Evolutionary conservation across 2,113 vertebrate species (phyloP), one percentile per base, ranked within the genome.

Genomic region (Charadrius vociferus): DNA sequence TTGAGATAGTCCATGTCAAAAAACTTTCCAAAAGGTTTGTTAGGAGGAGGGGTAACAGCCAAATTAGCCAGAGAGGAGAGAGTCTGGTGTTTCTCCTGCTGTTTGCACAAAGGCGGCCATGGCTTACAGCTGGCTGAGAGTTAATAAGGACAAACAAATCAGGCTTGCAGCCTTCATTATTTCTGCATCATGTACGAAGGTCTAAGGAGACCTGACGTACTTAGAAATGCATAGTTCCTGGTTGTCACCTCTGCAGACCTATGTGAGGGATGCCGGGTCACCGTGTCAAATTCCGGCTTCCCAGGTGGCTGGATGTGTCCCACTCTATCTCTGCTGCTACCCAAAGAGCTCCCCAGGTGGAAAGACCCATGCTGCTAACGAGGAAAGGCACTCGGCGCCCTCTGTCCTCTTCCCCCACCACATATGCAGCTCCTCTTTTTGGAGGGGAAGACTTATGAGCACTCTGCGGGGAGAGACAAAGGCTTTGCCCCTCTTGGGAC

Each of bases 61-160:
- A 81, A 85, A 79, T 43, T 43, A 91, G 29, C 9, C 37, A 80
- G 24, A 13, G 9, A 65, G 19, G 34, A 73, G 39, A 61, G 23
- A 68, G 30, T 4, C 43, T 30, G 34, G 39, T 26, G 52, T 36
- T 87, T 72, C 63, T 47, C 62, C 22, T 21, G 47, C 22, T 7
- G 2, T 24, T 86, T 7, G 23, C 6, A 4, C 0, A 4, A 65
- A 92, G 19, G 23, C 2, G 4, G n/a, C 9, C 39, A 37, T 0
- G 2, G n/a, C 59, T 66, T 78, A 78, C 12, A 39, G 56, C 14
- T 47, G 30, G 6, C 61, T 86, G 18, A 62, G 27, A 37, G 27
- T 63, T 68, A 81, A 7, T 32, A 63, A 43, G 23, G 20, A 18
- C 55, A 94, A 93, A 66, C 56, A 73, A 49, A 59, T 30, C 47